These are phyloP conservation scores for Melitaea cinxia DNA, from an alignment of 1,140 invertebrate genomes.

Conservation along the genomic window DNA sequence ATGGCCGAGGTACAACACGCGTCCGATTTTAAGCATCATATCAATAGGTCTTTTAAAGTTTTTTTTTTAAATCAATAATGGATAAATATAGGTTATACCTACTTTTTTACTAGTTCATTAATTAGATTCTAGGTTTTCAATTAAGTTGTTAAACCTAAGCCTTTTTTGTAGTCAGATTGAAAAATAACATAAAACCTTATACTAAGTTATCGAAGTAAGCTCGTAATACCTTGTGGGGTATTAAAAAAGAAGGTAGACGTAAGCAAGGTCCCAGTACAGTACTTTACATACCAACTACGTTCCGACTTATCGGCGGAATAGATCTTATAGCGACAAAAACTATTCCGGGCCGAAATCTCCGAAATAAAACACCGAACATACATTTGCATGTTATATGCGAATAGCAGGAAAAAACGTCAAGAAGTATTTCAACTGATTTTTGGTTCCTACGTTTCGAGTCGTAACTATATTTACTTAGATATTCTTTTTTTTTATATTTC, in stretches of 20 bases:
- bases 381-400: slow-evolving; percentile 42
- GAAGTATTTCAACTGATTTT: slow-evolving; percentile 60
- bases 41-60: neutral
- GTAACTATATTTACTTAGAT: neutral
- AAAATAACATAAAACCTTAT: too few species aligned
- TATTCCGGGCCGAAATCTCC: slow-evolving; percentile 8
- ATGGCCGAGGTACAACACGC: too few species aligned
- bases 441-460: slow-evolving; percentile 34
- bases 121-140: too few species aligned
- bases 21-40: neutral
- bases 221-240: too few species aligned
- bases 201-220: too few species aligned
- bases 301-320: neutral
- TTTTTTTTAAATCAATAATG: neutral
- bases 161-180: too few species aligned
- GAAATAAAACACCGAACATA: slow-evolving; percentile 15
- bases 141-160: too few species aligned
- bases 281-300: neutral
- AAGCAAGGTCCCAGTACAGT: neutral
- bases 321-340: slow-evolving; percentile 9
- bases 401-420: slow-evolving; percentile 62
- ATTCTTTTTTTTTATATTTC: too few species aligned
- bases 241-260: too few species aligned
- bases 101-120: too few species aligned
- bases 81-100: neutral